Percentiles rank a stretch among this genome's conserved stretches.
These are phyloP conservation scores for Standfussiana lucernea DNA, from an alignment of 2,888 invertebrate genomes.

Conservation along the genomic window DNA sequence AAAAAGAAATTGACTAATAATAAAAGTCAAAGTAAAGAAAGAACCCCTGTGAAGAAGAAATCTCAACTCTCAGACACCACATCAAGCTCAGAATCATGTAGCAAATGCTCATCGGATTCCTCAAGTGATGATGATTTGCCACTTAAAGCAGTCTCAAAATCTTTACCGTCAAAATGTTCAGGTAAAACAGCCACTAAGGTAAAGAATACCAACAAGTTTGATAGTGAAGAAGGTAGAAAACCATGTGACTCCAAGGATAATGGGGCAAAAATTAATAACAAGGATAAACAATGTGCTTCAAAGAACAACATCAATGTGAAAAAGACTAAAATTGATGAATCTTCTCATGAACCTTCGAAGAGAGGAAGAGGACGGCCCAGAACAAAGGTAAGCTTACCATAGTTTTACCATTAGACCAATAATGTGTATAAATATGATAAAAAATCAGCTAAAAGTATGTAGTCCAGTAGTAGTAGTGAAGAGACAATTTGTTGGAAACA, in stretches of 20 bases:
- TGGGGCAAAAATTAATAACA: slow-evolving; percentile 73
- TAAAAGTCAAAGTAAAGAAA: slow-evolving; percentile 70
- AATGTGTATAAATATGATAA: background rate
- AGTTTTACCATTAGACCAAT: background rate
- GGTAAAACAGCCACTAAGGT: slow-evolving; percentile 75
- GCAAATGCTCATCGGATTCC: slow-evolving; percentile 87
- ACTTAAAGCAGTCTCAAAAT: slow-evolving; percentile 84
- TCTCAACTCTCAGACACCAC: slow-evolving; percentile 83
- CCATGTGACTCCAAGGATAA: slow-evolving; percentile 78
- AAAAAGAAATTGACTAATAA: slow-evolving; percentile 81
- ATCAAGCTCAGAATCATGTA: slow-evolving; percentile 89
- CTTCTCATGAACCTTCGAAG: slow-evolving; percentile 76
- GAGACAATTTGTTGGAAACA: background rate
- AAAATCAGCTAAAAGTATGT: background rate
- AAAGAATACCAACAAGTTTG: slow-evolving; percentile 77
- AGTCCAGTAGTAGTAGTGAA: background rate
- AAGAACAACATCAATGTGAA: slow-evolving; percentile 79
- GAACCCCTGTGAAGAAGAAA: slow-evolving; percentile 77
- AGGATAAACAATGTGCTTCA: slow-evolving; percentile 81
- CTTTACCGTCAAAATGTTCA: slow-evolving; percentile 80
- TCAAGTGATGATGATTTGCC: slow-evolving; percentile 88
- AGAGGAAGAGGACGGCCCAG: slow-evolving; percentile 83
- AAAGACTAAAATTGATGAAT: slow-evolving; percentile 84
- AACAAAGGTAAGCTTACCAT: slow-evolving; percentile 82
- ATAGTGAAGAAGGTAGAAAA: slow-evolving; percentile 81